These are phyloP conservation scores for Dilophus febrilis DNA, from an alignment of 2,888 invertebrate genomes.

Conservation along the genomic window DNA sequence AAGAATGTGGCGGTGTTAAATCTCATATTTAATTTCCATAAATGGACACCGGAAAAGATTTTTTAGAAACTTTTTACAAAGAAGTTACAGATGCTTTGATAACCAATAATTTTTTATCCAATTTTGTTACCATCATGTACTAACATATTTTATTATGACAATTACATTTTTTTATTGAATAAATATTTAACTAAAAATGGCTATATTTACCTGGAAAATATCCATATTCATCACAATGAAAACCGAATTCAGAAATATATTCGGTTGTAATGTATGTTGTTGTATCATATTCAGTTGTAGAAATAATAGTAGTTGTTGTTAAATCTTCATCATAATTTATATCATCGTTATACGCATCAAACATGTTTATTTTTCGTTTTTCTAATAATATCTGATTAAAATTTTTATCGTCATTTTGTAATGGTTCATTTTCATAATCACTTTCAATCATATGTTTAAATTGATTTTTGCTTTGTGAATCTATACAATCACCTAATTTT, in stretches of 20 bases:
- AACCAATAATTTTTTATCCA: too few species aligned
- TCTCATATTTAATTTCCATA: too few species aligned
- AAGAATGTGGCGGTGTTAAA: too few species aligned
- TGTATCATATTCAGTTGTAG: not conserved
- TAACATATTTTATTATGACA: too few species aligned
- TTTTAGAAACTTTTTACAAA: too few species aligned
- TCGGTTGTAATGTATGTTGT: constrained; percentile 1
- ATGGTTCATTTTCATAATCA: not conserved
- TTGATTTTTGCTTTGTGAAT: too few species aligned
- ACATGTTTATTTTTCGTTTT: not conserved
- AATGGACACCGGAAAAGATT: too few species aligned
- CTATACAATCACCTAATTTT: not conserved
- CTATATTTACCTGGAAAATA: constrained; percentile 11
- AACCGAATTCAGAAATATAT: constrained; percentile 1
- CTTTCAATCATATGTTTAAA: not conserved
- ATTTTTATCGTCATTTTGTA: not conserved
- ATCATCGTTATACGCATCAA: not conserved
- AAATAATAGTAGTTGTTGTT: not conserved
- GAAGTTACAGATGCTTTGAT: too few species aligned
- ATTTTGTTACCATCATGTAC: too few species aligned
- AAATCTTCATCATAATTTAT: not conserved
- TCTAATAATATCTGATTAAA: constrained; percentile 3
- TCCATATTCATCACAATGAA: constrained; percentile 12
- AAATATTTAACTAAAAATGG: not conserved
- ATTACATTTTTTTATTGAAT: not conserved